These are phyloP conservation scores for Lasius fuliginosus DNA, from an alignment of 2,888 invertebrate species.

Conservation along the genomic window DNA sequence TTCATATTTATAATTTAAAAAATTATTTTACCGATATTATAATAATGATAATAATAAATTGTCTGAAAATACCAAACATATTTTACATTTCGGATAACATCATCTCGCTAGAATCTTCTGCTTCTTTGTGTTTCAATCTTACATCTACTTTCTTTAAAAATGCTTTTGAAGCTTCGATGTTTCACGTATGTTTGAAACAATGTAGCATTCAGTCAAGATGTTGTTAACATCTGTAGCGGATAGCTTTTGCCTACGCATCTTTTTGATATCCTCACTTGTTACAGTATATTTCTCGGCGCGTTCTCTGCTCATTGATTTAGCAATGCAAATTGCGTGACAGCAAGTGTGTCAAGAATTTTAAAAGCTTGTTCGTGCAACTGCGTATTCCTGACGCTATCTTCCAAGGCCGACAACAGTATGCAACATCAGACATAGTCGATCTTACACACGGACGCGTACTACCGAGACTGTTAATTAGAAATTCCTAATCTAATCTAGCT, in stretches of 20 bases:
- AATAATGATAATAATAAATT: neutral
- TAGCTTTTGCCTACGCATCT: neutral
- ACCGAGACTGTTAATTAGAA: slow-evolving; percentile 38
- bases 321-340: neutral
- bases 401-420: slow-evolving; percentile 6
- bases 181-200: neutral
- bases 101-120: neutral
- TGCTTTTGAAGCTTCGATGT: neutral
- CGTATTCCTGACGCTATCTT: neutral
- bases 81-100: neutral
- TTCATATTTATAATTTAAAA: neutral
- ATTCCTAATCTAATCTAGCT: slow-evolving; percentile 45
- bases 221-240: neutral
- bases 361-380: slow-evolving; percentile 17
- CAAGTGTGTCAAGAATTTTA: slow-evolving; percentile 26
- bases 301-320: neutral
- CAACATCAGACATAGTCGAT: slow-evolving; percentile 22
- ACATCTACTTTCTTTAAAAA: neutral
- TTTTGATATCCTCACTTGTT: slow-evolving; percentile 14
- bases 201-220: neutral
- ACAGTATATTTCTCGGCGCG: neutral
- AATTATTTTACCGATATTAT: too few relatives aligned
- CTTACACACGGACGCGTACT: neutral
- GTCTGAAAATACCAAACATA: neutral
- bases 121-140: neutral